Evolutionary conservation across 2,888 invertebrate species (phyloP).

Genomic region (Prosapia bicincta): DNA sequence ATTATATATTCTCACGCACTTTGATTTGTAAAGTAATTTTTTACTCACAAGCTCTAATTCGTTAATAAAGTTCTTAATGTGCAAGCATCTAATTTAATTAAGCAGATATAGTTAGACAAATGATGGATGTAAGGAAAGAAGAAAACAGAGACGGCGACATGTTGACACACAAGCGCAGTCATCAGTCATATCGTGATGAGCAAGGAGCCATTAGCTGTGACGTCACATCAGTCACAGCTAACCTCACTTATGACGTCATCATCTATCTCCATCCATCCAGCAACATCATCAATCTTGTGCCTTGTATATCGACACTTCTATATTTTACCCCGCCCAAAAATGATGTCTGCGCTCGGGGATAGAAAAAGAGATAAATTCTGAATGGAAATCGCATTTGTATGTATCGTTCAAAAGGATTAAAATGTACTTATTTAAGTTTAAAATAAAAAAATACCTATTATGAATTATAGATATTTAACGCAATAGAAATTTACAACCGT

Average conservation of each 20-base stretch:
- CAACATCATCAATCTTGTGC: constrained; percentile 28
- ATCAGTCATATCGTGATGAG: constrained; percentile 25
- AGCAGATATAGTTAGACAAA: not conserved
- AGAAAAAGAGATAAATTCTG: not conserved
- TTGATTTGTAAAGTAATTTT: too few species aligned
- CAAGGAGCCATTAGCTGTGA: constrained; percentile 27
- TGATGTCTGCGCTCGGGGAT: not conserved
- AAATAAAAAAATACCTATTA: too few species aligned
- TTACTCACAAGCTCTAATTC: too few species aligned
- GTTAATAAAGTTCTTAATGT: too few species aligned
- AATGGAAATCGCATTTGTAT: not conserved
- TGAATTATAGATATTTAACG: too few species aligned
- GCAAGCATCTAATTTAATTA: not conserved
- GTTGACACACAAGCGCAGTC: constrained; percentile 20
- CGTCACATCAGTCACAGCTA: constrained; percentile 30
- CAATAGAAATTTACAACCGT: too few species aligned
- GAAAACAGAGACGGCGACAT: constrained; percentile 13
- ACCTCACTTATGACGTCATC: constrained; percentile 28
- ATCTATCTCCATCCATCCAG: constrained; percentile 30
- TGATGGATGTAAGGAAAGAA: not conserved
- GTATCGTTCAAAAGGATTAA: too few species aligned
- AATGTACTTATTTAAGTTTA: too few species aligned
- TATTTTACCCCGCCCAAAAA: not conserved
- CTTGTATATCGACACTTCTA: constrained; percentile 9
- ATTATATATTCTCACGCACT: too few species aligned